Percentiles rank a stretch among this genome's conserved stretches.
Conservation (phyloP, 2,888 invertebrate genomes). For the Labia minor region DNA sequence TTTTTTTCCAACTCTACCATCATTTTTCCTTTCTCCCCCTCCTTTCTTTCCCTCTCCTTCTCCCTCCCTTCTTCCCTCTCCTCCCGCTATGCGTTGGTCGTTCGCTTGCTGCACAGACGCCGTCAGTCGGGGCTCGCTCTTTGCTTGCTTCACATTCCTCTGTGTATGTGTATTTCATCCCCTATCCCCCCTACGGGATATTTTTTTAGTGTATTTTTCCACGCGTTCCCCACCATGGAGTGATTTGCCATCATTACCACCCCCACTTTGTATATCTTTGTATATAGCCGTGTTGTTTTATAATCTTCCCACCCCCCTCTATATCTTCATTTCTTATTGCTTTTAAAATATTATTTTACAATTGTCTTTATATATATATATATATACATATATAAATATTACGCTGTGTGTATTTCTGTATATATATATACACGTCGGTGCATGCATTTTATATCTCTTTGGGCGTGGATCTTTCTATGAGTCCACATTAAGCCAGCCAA, state of each 20-base stretch:
- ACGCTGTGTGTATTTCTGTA: background rate
- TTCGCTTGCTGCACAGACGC: constrained; percentile 5
- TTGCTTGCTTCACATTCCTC: background rate
- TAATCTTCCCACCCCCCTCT: no score
- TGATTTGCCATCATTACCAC: constrained; percentile 13
- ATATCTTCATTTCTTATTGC: no score
- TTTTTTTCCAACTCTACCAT: constrained; percentile 3
- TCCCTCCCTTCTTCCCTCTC: constrained; percentile 3
- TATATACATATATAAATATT: background rate
- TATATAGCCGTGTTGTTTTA: no score
- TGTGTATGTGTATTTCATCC: background rate
- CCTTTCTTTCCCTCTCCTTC: constrained; percentile 13
- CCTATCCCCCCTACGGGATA: background rate
- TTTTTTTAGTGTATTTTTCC: background rate
- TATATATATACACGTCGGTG: background rate
- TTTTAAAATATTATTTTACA: no score
- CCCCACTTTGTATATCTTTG: background rate
- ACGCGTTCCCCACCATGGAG: background rate
- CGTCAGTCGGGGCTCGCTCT: background rate
- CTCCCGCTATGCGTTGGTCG: background rate
- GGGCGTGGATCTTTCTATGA: no score
- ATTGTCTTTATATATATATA: no score
- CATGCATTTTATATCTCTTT: no score
- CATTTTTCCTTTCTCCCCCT: constrained; percentile 13
- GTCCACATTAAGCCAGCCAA: no score